Base-by-base conservation (phyloP, 2,113 vertebrate genomes). In the Scomber colias region DNA sequence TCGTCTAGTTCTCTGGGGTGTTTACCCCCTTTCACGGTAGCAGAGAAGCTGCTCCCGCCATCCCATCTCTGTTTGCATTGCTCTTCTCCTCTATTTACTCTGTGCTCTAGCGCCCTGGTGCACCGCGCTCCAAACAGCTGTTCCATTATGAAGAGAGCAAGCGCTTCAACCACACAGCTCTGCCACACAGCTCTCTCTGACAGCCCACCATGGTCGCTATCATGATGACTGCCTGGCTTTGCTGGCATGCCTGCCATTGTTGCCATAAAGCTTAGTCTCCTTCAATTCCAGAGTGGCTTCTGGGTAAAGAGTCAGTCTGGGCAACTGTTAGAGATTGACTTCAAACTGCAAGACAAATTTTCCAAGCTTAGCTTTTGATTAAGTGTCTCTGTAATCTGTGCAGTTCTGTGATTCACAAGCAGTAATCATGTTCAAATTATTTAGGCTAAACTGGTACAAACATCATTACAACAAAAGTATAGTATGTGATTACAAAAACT, bases 71-170 rank as follows among this genome's bases (percentile, higher is more conserved):
- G 91, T 95, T 93, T 94, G 92, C 94, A 88, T 82, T 93, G 87
- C 92, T 90, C 84, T 92, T 91, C 87, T 87, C 82, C 80, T 85
- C 89, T 95, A 84, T 95, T 95, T 93, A 93, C 93, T 90, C 91
- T 86, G 90, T 75, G 87, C 90, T 93, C 87, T 70, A 89, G 90
- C 27, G 73, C 87, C 79, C 80, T 73, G 88, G 87, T 62, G 72
- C 87, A 80, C 81, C 9, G 60, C 46, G 82, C 85, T 92, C 84
- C 88, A 90, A 93, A 93, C 92, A 93, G 82, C 92, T 94, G 93
- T 91, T 92, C 93, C 88, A 91, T 91, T 90, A 90, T 89, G 86
- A 83, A 64, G 69, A 69, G 86, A 92, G 86, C 85, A 71, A 87
- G 74, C 59, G 75, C 79, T 67, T 87, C 57, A 85, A 84, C 83